phyloP scores from a whole-genome alignment of 2,888 invertebrate species.

The Papilio protenor region DNA sequence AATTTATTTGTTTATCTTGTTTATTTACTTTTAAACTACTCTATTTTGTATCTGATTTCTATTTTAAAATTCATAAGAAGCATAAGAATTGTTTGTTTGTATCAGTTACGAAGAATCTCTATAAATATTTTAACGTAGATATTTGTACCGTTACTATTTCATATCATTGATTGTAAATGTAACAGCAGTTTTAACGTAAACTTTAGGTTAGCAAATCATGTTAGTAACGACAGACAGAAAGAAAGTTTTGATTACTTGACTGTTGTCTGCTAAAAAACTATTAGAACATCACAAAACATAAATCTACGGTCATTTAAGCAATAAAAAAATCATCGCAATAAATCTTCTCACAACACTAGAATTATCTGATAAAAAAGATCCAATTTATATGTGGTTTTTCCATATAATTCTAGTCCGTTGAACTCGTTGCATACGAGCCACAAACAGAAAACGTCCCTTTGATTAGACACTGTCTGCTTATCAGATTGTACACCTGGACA shows the following conservation, averaged over 20 bases:
- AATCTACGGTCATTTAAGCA: neutral
- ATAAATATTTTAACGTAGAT: neutral
- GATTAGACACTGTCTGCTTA: slow-evolving; percentile 66
- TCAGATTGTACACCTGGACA: slow-evolving; percentile 73
- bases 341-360: slow-evolving; percentile 52
- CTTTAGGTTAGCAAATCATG: neutral
- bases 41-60: slow-evolving; percentile 10
- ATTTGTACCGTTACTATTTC: no score
- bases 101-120: neutral
- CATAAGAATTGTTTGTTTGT: neutral
- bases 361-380: slow-evolving; percentile 52
- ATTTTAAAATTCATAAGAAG: slow-evolving; percentile 4
- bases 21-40: slow-evolving; percentile 21
- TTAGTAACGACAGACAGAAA: neutral
- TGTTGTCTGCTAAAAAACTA: neutral
- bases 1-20: slow-evolving; percentile 30
- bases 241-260: neutral
- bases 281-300: neutral
- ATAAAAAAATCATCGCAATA: slow-evolving; percentile 45
- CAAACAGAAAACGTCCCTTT: slow-evolving; percentile 58
- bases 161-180: no score
- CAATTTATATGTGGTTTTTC: slow-evolving; percentile 52
- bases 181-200: no score
- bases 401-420: slow-evolving; percentile 51
- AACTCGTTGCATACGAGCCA: slow-evolving; percentile 51